Evolutionary conservation across 2,113 vertebrate genomes (phyloP).

Genomic region (Pelvicachromis taeniatus): DNA sequence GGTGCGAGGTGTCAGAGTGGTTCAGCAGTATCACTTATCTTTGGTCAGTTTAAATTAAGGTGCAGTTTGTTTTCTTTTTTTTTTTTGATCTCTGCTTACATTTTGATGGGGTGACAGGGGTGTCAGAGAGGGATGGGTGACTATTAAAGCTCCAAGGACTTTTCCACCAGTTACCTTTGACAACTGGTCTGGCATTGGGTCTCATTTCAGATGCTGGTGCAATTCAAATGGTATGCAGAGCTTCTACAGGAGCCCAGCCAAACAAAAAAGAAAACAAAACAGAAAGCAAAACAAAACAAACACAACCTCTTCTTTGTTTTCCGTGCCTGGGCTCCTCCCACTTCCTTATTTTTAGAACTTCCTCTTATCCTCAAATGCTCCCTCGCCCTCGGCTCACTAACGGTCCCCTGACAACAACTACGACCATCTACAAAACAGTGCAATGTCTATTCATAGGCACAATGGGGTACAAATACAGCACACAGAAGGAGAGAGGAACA

Average conservation of each 20-base stretch:
- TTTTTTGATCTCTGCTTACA: neutral
- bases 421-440: constrained; percentile 72
- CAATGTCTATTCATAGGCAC: constrained; percentile 77
- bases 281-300: neutral
- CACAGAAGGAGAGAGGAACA: constrained; percentile 38
- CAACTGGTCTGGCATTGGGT: constrained; percentile 1
- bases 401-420: constrained; percentile 48
- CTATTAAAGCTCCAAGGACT: constrained; percentile 28
- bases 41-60: constrained; percentile 67
- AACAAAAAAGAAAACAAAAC: neutral
- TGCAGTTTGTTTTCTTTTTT: constrained; percentile 44
- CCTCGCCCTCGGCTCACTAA: constrained; percentile 44
- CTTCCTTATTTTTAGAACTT: constrained; percentile 41
- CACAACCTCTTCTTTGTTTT: constrained; percentile 14
- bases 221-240: constrained; percentile 6
- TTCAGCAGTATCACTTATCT: constrained; percentile 45
- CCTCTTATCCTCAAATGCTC: constrained; percentile 53
- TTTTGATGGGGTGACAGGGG: neutral
- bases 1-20: constrained; percentile 4
- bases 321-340: constrained; percentile 34
- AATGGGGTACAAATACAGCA: constrained; percentile 68
- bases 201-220: constrained; percentile 3
- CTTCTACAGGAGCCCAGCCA: constrained; percentile 4
- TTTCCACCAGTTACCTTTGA: neutral
- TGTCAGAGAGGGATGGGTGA: neutral